phyloP scores from a whole-genome alignment of 1,140 invertebrate species.

The Pristionchus pacificus region DNA sequence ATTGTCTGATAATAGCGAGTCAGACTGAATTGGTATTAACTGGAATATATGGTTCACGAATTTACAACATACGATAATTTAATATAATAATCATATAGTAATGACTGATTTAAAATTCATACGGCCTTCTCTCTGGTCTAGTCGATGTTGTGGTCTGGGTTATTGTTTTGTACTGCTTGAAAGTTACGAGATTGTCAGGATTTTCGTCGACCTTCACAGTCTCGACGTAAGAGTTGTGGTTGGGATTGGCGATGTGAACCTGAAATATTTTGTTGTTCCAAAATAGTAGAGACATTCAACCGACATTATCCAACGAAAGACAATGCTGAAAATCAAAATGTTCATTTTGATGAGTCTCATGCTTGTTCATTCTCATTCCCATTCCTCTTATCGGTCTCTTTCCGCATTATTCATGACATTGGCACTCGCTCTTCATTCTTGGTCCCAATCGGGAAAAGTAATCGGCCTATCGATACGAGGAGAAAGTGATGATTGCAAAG shows the following conservation, averaged over 20 bases:
- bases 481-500: not conserved
- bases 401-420: too few relatives aligned
- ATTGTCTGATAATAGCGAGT: not conserved
- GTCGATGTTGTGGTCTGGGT: not conserved
- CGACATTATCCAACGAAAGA: too few relatives aligned
- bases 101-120: not conserved
- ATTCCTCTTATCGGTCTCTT: too few relatives aligned
- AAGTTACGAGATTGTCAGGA: not conserved
- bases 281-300: too few relatives aligned
- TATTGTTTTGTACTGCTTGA: not conserved
- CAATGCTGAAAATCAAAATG: too few relatives aligned
- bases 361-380: too few relatives aligned
- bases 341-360: too few relatives aligned
- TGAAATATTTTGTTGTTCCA: not conserved
- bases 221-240: not conserved
- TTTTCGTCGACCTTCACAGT: not conserved
- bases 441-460: too few relatives aligned
- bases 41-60: not conserved
- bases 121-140: not conserved
- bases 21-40: not conserved
- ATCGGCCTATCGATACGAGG: too few relatives aligned
- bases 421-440: too few relatives aligned
- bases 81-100: too few relatives aligned
- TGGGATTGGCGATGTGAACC: not conserved
- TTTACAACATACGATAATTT: too few relatives aligned